A percentile compares a stretch with the other conserved stretches of the same genome.
Evolutionary conservation across 30 jellyfish, hydroid and myxozoan species (phyloP).

Genomic region (Catostylus mosaicus): DNA sequence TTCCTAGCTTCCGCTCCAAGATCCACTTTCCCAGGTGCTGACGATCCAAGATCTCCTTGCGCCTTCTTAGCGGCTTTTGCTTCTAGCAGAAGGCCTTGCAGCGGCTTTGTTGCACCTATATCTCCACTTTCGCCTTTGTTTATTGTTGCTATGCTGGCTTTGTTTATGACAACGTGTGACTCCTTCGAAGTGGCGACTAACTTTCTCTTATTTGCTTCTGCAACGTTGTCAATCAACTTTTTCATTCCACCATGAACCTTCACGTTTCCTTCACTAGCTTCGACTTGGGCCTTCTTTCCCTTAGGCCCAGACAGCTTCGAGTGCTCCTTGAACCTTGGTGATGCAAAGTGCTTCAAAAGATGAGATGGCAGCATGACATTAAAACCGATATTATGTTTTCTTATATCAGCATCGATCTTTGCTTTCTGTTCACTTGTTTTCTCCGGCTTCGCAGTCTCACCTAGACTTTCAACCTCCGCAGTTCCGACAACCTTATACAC

Average conservation of each 20-base stretch:
- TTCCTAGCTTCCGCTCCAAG: slow-evolving; percentile 43
- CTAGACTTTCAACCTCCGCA: slow-evolving; percentile 71
- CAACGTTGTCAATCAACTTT: slow-evolving; percentile 69
- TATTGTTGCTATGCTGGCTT: slow-evolving; percentile 76
- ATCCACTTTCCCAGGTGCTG: slow-evolving; percentile 58
- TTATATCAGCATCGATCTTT: slow-evolving; percentile 70
- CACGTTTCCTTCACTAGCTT: slow-evolving; percentile 43
- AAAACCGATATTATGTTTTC: slow-evolving; percentile 93
- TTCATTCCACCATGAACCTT: slow-evolving; percentile 71
- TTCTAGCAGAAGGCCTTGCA: slow-evolving; percentile 74
- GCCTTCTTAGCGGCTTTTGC: slow-evolving; percentile 59
- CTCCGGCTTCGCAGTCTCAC: slow-evolving; percentile 5
- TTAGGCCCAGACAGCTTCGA: slow-evolving; percentile 57
- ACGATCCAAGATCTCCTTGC: slow-evolving; percentile 67
- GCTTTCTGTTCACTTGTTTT: slow-evolving; percentile 3
- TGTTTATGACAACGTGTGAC: slow-evolving; percentile 59
- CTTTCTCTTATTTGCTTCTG: slow-evolving; percentile 82
- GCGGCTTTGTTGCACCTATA: slow-evolving; percentile 95
- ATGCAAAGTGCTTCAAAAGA: slow-evolving; percentile 76
- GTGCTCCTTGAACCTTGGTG: slow-evolving; percentile 80
- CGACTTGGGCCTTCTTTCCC: slow-evolving; percentile 52
- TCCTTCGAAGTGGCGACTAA: slow-evolving; percentile 57
- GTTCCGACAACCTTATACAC: slow-evolving; percentile 79
- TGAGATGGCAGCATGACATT: slow-evolving; percentile 85
- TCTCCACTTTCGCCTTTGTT: slow-evolving; percentile 88